Base-by-base conservation (phyloP, 2,113 vertebrate genomes). In the Pelecanoides urinatrix region DNA sequence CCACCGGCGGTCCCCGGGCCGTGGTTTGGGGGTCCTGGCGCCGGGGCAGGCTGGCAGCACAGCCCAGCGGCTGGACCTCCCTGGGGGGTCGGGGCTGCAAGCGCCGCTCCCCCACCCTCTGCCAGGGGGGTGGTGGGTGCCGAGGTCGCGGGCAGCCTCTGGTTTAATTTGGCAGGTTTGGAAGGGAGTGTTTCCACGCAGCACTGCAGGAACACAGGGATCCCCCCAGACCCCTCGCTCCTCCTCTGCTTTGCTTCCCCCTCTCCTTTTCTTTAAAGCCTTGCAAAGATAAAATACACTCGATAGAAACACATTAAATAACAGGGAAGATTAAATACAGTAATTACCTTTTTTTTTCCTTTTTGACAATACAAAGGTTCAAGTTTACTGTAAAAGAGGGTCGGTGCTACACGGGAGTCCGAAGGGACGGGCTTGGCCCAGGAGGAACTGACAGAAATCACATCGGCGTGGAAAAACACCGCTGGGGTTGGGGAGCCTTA, bases 321-420 rank as follows among this genome's bases (percentile, higher is more conserved):
- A 47, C 18, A 5, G 40, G 56, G 81, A 21, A 53, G 91, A 68
- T 84, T n/a, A 78, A 92, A 95, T 81, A 94, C 73, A 65, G 95
- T 61, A 22, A 96, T 93, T 67, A 85, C 74, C 53, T 63, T 68
- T 70, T 74, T 74, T 61, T n/a, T 53, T n/a, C 20, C 20, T 70
- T 71, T 72, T 88, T 84, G 66, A 92, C 5, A 13, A 96, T 94
- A 96, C 91, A 96, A 95, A 95, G 94, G 88, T 95, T 94, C 96
- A 94, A 85, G 94, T 96, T 95, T 97, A 96, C 95, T 92, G 95
- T 65, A 84, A 88, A 83, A 94, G 82, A 27, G 78, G 62, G 79
- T 71, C 0, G 68, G 76, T 63, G 95, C 88, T 96, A 94, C 91
- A 44, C 3, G 2, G 82, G 89, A 67, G 58, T 71, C 96, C 27